phyloP scores from a whole-genome alignment of 2,113 vertebrate species.

The Periophthalmodon schlosseri region DNA sequence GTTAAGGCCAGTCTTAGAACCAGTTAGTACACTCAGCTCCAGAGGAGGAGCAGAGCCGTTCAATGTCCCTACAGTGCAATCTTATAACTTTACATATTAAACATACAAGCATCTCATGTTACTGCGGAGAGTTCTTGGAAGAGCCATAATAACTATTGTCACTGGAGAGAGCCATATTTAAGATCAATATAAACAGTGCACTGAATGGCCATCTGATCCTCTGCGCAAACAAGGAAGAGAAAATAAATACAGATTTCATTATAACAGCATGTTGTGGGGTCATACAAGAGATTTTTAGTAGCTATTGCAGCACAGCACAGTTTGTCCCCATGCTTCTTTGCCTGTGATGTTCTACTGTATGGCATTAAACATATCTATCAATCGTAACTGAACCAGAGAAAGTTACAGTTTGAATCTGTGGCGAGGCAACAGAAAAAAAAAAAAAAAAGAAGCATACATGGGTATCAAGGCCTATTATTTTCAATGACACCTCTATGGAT shows the following conservation, averaged over 20 bases:
- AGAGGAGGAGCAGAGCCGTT: background rate
- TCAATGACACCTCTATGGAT: no score
- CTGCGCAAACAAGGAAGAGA: background rate
- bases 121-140: background rate
- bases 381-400: no score
- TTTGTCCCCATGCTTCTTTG: background rate
- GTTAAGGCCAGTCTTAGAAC: no score
- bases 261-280: background rate
- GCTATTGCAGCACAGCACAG: background rate
- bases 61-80: background rate
- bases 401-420: no score
- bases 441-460: no score
- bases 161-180: background rate
- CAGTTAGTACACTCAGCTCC: no score
- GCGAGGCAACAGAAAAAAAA: no score
- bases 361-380: no score
- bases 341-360: no score
- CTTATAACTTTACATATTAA: background rate
- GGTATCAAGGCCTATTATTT: no score
- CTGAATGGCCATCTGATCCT: background rate
- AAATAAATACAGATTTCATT: background rate
- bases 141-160: background rate
- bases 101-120: background rate
- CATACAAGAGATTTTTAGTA: background rate
- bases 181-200: background rate